Evolutionary conservation across 2,888 invertebrate species (phyloP).

Genomic region (Gisinianus flammeolus): DNA sequence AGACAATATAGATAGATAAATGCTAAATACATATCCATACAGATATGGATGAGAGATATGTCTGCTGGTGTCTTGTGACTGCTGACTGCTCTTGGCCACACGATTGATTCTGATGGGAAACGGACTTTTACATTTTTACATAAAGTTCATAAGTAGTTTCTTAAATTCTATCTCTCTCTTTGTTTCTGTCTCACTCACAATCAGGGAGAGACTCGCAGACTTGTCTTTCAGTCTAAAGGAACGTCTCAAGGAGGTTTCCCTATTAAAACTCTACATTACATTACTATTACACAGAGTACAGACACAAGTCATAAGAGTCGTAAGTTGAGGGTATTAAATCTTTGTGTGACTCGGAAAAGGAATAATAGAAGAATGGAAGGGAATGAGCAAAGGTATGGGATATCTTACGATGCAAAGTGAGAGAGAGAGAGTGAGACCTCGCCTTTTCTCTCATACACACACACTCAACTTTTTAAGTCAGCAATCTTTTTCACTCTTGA

Average conservation of each 20-base stretch:
- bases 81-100: conserved; percentile 15
- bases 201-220: too few species aligned
- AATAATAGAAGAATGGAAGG: neutral
- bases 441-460: neutral
- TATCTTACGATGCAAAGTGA: conserved; percentile 12
- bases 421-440: neutral
- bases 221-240: too few species aligned
- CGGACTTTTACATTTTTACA: neutral
- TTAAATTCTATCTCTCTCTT: neutral
- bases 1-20: too few species aligned
- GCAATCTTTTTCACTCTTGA: conserved; percentile 3
- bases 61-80: neutral
- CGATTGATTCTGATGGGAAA: conserved; percentile 17
- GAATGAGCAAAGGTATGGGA: neutral
- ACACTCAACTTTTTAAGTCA: neutral
- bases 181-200: neutral
- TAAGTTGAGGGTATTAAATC: conserved; percentile 6
- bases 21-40: too few species aligned
- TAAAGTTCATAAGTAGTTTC: neutral
- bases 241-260: too few species aligned
- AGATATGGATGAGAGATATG: conserved; percentile 1
- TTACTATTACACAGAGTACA: too few species aligned
- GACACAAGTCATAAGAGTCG: neutral
- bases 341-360: neutral
- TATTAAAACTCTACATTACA: too few species aligned